phyloP scores from a whole-genome alignment of 2,888 invertebrate genomes.

The Hirtodrosophila cameraria region DNA sequence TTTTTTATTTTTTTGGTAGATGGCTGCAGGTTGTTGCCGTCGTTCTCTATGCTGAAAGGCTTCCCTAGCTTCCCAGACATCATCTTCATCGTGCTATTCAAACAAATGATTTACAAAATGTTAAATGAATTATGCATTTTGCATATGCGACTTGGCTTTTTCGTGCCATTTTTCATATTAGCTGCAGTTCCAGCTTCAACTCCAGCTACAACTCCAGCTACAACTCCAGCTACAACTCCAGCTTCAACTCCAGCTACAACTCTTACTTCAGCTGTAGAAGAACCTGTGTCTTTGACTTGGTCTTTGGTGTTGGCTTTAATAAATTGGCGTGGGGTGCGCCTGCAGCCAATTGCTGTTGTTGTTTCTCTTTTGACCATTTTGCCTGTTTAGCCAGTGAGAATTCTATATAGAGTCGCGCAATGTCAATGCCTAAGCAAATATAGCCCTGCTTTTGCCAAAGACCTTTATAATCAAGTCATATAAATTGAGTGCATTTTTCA shows the following conservation, averaged over 20 bases:
- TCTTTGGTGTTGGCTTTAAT: constrained; percentile 76
- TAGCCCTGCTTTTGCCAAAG: constrained; percentile 34
- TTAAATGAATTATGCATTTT: constrained; percentile 81
- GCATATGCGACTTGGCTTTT: constrained; percentile 67
- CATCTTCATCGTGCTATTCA: constrained; percentile 77
- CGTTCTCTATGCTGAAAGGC: constrained; percentile 20
- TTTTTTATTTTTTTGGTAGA: neutral
- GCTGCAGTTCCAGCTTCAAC: constrained; percentile 16
- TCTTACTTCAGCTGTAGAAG: neutral
- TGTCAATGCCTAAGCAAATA: constrained; percentile 74
- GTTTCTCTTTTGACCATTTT: constrained; percentile 22
- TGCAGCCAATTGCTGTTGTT: constrained; percentile 55
- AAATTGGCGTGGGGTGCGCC: constrained; percentile 79
- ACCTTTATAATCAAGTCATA: constrained; percentile 77
- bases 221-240: constrained; percentile 11
- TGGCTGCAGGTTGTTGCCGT: constrained; percentile 61
- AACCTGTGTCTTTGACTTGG: constrained; percentile 20
- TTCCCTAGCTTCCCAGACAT: constrained; percentile 57
- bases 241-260: neutral
- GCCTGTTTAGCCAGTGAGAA: constrained; percentile 37
- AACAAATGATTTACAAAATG: constrained; percentile 82
- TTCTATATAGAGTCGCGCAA: constrained; percentile 39
- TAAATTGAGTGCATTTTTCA: constrained; percentile 78
- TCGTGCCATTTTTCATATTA: constrained; percentile 66
- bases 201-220: too few species aligned